Percentiles rank a stretch among this genome's conserved stretches.
Conservation (phyloP, 2,797 vertebrate species). For the Leuciscus waleckii region DNA sequence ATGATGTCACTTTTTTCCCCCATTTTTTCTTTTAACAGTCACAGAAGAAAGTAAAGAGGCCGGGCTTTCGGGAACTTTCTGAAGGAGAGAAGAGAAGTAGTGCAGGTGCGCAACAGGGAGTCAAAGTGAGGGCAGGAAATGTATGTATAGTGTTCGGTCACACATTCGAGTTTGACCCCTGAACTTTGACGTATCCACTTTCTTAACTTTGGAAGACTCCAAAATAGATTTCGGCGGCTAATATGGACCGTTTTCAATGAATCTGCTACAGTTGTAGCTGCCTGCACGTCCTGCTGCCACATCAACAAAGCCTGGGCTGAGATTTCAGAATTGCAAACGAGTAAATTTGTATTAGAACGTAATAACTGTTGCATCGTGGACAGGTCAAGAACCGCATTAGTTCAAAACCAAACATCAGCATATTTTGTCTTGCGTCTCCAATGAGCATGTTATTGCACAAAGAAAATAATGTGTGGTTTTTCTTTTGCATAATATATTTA, state of each 20-base stretch:
- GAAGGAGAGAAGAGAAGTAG: slow-evolving; percentile 81
- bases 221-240: not conserved
- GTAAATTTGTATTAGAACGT: not conserved
- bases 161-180: not conserved
- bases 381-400: not conserved
- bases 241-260: not conserved
- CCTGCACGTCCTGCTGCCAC: not conserved
- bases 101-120: slow-evolving; percentile 79
- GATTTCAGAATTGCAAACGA: not conserved
- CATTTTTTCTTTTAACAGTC: slow-evolving; percentile 67
- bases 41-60: slow-evolving; percentile 89
- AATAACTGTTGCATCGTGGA: not conserved
- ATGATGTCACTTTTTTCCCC: not conserved
- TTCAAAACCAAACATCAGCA: not conserved
- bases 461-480: not conserved
- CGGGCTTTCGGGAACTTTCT: slow-evolving; percentile 89
- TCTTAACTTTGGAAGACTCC: not conserved
- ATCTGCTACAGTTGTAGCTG: not conserved
- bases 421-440: slow-evolving; percentile 9
- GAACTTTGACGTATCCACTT: not conserved
- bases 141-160: not conserved
- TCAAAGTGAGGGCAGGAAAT: slow-evolving; percentile 57
- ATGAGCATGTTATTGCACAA: not conserved
- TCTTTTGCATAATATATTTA: not conserved
- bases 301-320: not conserved